These are phyloP conservation scores for Clinocottus analis DNA, from an alignment of 2,113 vertebrate species.

Conservation along the genomic window DNA sequence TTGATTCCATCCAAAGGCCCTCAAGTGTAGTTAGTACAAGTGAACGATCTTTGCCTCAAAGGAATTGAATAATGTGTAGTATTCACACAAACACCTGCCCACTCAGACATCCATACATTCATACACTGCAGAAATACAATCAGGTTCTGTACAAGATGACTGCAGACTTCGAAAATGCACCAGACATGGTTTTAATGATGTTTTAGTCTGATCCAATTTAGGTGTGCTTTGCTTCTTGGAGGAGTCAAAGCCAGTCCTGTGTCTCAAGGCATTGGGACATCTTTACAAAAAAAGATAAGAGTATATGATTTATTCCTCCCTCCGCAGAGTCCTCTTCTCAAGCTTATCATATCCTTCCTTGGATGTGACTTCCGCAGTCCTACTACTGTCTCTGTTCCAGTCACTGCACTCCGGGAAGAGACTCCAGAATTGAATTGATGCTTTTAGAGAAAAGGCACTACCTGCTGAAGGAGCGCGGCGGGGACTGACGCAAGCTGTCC, in stretches of 20 bases:
- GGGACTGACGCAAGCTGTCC: constrained; percentile 24
- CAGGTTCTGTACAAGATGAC: constrained; percentile 33
- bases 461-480: constrained; percentile 58
- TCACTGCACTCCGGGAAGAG: constrained; percentile 38
- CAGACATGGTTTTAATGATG: constrained; percentile 25
- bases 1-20: constrained; percentile 87
- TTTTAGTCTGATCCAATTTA: constrained; percentile 36
- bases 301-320: constrained; percentile 45
- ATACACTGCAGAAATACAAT: constrained; percentile 66
- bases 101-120: constrained; percentile 41
- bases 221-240: constrained; percentile 33
- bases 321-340: constrained; percentile 43
- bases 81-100: background rate
- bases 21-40: constrained; percentile 71
- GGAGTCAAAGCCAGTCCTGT: constrained; percentile 50
- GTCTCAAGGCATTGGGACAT: constrained; percentile 45
- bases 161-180: constrained; percentile 43
- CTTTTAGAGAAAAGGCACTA: constrained; percentile 78
- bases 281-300: constrained; percentile 11
- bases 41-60: constrained; percentile 53
- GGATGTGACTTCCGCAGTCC: constrained; percentile 30
- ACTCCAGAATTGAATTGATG: constrained; percentile 43
- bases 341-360: constrained; percentile 33
- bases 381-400: constrained; percentile 27
- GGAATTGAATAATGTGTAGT: constrained; percentile 44